Evolutionary conservation across 1,140 invertebrate genomes (phyloP).

Genomic region (Heterodera carotae): DNA sequence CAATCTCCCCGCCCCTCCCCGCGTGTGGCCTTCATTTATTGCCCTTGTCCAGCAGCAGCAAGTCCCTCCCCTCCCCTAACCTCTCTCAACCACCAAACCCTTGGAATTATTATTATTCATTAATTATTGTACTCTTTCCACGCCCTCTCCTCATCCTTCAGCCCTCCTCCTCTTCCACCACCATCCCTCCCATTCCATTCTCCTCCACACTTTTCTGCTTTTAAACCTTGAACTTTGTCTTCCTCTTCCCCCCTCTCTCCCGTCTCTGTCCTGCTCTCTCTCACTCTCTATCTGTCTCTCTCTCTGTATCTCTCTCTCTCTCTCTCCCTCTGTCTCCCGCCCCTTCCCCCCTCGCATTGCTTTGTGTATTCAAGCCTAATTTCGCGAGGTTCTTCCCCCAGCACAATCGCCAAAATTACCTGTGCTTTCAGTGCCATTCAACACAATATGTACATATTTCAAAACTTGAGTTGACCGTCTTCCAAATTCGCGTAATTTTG

Average conservation of each 20-base stretch:
- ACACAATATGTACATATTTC: no score
- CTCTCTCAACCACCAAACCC: not conserved
- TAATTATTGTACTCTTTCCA: no score
- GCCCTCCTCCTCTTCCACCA: not conserved
- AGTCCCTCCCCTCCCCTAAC: not conserved
- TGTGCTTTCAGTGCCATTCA: constrained; percentile 6
- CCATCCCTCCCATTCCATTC: not conserved
- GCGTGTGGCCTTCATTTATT: not conserved
- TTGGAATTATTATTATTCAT: not conserved
- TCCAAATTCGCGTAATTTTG: constrained; percentile 15
- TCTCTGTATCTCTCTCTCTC: no score
- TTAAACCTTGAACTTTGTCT: not conserved
- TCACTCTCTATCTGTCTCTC: no score
- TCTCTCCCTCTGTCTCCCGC: no score
- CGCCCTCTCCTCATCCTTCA: not conserved
- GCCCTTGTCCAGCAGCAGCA: no score
- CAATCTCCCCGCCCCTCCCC: not conserved
- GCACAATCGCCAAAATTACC: constrained; percentile 17
- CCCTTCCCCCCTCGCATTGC: no score
- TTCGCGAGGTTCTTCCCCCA: not conserved
- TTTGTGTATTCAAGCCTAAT: not conserved
- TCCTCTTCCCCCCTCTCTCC: no score
- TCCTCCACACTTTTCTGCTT: no score
- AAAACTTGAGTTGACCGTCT: not conserved
- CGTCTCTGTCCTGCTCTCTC: no score